These are phyloP conservation scores for Laticauda laticaudata DNA, from an alignment of 2,113 vertebrate species.

Conservation along the genomic window DNA sequence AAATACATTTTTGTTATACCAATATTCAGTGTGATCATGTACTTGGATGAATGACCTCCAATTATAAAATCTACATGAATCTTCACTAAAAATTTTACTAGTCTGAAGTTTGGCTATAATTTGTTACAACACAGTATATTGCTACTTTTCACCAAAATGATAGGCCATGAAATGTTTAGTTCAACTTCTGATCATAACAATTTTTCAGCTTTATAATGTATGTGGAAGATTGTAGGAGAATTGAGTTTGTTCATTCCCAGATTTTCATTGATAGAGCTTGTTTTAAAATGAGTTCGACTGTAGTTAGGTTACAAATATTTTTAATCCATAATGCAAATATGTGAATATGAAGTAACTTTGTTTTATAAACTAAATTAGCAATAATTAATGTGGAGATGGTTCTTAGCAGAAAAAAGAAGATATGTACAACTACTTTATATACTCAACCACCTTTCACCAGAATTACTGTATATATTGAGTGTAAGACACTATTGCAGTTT, in stretches of 20 bases:
- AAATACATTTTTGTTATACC: background rate
- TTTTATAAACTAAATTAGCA: background rate
- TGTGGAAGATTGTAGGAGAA: background rate
- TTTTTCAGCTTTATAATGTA: background rate
- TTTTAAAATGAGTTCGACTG: background rate
- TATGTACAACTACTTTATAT: background rate
- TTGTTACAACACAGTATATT: constrained; percentile 36
- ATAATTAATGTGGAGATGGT: background rate
- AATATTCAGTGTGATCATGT: background rate
- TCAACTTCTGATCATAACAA: background rate
- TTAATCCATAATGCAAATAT: background rate
- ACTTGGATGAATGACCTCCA: constrained; percentile 17
- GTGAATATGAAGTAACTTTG: constrained; percentile 6
- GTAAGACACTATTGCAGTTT: background rate
- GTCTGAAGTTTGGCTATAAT: constrained; percentile 42
- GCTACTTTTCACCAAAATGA: background rate
- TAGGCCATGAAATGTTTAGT: background rate
- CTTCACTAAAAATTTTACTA: background rate
- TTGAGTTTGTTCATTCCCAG: background rate
- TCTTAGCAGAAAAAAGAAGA: background rate
- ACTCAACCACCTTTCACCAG: background rate
- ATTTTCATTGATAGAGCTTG: background rate
- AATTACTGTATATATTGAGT: background rate
- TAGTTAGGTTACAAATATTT: background rate
- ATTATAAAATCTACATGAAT: background rate